Base-by-base conservation (phyloP, 92 coral and sea anemone genomes). In the Isaurus tuberculatus region DNA sequence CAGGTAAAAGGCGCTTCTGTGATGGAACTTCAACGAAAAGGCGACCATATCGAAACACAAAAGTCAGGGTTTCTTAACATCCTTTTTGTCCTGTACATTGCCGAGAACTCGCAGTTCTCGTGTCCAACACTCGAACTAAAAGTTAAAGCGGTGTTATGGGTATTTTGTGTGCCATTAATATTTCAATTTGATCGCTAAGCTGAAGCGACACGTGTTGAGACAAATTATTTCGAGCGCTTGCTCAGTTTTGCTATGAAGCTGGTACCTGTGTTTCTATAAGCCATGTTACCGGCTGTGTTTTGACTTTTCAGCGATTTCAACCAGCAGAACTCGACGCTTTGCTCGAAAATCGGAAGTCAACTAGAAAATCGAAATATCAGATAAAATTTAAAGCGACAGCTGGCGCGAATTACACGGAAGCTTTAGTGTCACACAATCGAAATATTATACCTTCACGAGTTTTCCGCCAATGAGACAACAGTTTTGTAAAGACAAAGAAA, bases 21-120 rank as follows among this genome's bases (percentile, higher is more conserved):
- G 94, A 23, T 89, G 94, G 68, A 93, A 70, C 70, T 88, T 88
- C 71, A 91, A 68, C 53, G 97, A 91, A 51, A 88, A 79, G 33
- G 89, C 65, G n/a, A 86, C 94, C 97, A 93, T 93, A 72, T 65
- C 71, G 48, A 34, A 11, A 77, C 11, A 25, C n/a, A 77, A 33
- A 27, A 20, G 22, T 15, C 31, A 26, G 48, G 8, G 5, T 57
- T 61, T 67, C 43, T 26, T 77, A 23, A 11, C 82, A 77, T 77
- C 9, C 49, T 60, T 33, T 77, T 26, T 60, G 82, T 57, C 30
- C 49, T 8, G 31, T 8, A 10, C 48, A 33, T 57, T 23, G n/a
- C 69, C 68, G 37, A 32, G 3, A 4, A 65, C 37, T 27, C n/a
- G 25, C 28, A 31, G 46, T 34, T 53, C 17, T 22, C n/a, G 19